A percentile compares a stretch with the other conserved stretches of the same genome.
Conservation (phyloP, 2,113 vertebrate species). For the Oncorhynchus tshawytscha region DNA sequence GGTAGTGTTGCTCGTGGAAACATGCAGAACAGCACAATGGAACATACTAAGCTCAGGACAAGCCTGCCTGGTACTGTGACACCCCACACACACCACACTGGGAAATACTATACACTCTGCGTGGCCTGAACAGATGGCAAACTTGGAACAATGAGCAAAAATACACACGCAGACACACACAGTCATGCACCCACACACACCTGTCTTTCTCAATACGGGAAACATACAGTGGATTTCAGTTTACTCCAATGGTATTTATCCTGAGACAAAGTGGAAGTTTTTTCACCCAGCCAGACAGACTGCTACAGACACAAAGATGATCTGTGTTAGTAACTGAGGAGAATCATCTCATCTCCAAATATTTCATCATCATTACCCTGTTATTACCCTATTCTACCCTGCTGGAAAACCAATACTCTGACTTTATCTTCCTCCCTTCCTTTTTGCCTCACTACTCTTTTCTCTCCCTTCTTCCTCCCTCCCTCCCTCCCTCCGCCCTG, state of each 20-base stretch:
- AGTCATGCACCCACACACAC: not conserved
- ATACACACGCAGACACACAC: no score
- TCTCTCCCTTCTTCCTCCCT: not conserved
- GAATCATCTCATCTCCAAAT: conserved; percentile 32
- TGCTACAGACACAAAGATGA: conserved; percentile 33
- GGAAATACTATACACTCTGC: no score
- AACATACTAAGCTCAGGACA: conserved; percentile 57
- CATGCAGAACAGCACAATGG: conserved; percentile 57
- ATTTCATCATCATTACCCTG: conserved; percentile 13
- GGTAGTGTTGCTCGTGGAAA: conserved; percentile 67
- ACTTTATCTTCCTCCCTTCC: not conserved
- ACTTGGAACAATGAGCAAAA: no score
- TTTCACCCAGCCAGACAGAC: no score
- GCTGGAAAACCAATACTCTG: not conserved
- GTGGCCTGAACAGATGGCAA: no score
- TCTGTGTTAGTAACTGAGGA: not conserved
- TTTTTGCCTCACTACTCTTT: not conserved
- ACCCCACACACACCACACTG: not conserved
- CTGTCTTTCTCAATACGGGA: no score
- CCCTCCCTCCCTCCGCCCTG: not conserved
- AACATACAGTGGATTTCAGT: conserved; percentile 11
- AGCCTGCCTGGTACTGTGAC: conserved; percentile 43
- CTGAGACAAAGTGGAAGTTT: not conserved
- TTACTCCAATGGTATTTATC: conserved; percentile 9
- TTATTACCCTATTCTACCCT: conserved; percentile 7